These are phyloP conservation scores for Aplodontia rufa DNA, from an alignment of 2,113 vertebrate genomes.

Conservation along the genomic window DNA sequence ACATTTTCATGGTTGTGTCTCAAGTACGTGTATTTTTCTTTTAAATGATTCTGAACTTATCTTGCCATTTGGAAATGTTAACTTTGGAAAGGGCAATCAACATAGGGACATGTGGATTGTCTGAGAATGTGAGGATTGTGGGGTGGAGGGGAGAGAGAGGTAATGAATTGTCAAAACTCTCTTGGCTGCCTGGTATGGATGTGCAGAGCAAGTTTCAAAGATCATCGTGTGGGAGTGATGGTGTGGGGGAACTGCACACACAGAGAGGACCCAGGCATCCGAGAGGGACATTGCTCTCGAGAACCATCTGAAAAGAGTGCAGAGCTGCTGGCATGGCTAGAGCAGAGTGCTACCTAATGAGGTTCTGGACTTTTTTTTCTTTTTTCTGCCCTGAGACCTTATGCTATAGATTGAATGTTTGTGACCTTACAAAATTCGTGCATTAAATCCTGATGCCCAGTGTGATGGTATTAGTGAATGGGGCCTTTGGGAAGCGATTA, in stretches of 20 bases:
- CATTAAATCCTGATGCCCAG: not conserved
- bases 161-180: not conserved
- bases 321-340: not conserved
- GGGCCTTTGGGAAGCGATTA: not conserved
- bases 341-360: not conserved
- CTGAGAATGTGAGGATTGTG: constrained; percentile 3
- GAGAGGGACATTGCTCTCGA: not conserved
- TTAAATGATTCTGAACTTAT: constrained; percentile 75
- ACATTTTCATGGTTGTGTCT: constrained; percentile 56
- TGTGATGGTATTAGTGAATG: not conserved
- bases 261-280: not conserved
- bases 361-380: not conserved
- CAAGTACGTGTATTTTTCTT: constrained; percentile 39
- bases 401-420: not conserved
- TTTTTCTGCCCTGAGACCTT: not conserved
- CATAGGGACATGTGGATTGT: constrained; percentile 52
- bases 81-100: constrained; percentile 72
- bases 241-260: not conserved
- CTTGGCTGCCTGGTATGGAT: not conserved
- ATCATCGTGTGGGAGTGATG: not conserved
- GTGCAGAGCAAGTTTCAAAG: not conserved
- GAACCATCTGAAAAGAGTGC: not conserved
- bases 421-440: not conserved
- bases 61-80: constrained; percentile 81
- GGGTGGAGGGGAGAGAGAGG: not conserved